phyloP scores from a whole-genome alignment of 2,113 vertebrate genomes.

The Hystrix brachyura region DNA sequence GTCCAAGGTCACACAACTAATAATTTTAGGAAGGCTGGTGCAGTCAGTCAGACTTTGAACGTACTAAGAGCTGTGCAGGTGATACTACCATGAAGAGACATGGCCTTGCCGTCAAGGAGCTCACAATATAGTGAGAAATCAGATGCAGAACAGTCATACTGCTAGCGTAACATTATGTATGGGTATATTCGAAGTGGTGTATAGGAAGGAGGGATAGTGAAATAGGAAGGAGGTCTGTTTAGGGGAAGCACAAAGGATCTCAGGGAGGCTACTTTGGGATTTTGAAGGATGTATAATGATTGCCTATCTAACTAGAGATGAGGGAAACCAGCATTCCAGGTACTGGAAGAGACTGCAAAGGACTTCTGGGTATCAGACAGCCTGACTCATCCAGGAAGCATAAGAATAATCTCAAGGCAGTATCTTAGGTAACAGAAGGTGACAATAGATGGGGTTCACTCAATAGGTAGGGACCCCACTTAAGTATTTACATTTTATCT shows the following conservation, averaged over 20 bases:
- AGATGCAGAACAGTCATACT: background rate
- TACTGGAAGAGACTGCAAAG: background rate
- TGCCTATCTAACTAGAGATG: constrained; percentile 1
- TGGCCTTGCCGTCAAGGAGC: background rate
- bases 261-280: background rate
- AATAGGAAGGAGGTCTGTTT: background rate
- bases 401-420: constrained; percentile 18
- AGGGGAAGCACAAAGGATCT: background rate
- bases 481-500: constrained; percentile 46
- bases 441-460: background rate
- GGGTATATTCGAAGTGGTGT: background rate
- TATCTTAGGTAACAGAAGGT: background rate
- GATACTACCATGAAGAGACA: background rate
- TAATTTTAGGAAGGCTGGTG: constrained; percentile 6
- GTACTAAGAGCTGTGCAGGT: background rate
- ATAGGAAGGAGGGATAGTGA: background rate
- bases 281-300: background rate
- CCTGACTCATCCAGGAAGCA: background rate
- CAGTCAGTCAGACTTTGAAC: background rate
- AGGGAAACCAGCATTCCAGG: constrained; percentile 15
- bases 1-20: background rate
- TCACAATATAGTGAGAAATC: background rate
- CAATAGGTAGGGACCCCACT: background rate
- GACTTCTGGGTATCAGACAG: background rate
- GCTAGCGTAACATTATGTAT: background rate